Evolutionary conservation across 2,797 vertebrate genomes (phyloP), one percentile per base, ranked within the genome.

Genomic region (Spondyliosoma cantharus): DNA sequence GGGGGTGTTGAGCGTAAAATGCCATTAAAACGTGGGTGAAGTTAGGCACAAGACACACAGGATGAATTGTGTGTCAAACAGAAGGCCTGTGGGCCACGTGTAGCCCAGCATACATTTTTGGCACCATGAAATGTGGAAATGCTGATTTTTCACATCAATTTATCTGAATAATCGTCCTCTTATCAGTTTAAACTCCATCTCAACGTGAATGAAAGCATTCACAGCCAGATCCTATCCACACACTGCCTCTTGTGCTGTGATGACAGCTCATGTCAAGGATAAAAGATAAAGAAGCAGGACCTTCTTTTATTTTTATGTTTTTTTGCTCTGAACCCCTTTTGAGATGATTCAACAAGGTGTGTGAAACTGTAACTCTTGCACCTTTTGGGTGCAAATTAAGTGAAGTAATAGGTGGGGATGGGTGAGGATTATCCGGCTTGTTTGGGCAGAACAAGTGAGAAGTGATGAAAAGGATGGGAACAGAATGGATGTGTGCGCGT

Each of bases 11-110:
- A 45, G 76, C 68, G 50, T 80, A 71, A 78, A 85, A 88, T 84
- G 76, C 63, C 74, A 80, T 83, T 71, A 83, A 83, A 73, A 81
- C 14, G 5, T 60, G 79, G 58, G 62, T 64, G 77, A 80, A 77
- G 68, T 56, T 76, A 53, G 71, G 77, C 45, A 14, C 72, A 52
- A 5, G 63, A 82, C 48, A 59, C 43, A 77, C 11, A 22, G 68
- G 83, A 83, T 74, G 57, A 74, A 86, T 53, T 22, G 58, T 43
- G 56, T 65, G 48, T 67, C 76, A 69, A 64, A 70, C 48, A 52
- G 70, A 74, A 78, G 49, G 42, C 20, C 71, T 54, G 64, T 61
- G 79, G 77, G 76, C 43, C 9, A 57, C 53, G 46, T 11, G 54
- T 43, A 82, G 61, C 37, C 50, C 7, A 1, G 20, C 24, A 24